A percentile compares a stretch with the other conserved stretches of the same genome.
Conservation (phyloP, 2,888 invertebrate genomes). For the Myopa tessellatipennis region DNA sequence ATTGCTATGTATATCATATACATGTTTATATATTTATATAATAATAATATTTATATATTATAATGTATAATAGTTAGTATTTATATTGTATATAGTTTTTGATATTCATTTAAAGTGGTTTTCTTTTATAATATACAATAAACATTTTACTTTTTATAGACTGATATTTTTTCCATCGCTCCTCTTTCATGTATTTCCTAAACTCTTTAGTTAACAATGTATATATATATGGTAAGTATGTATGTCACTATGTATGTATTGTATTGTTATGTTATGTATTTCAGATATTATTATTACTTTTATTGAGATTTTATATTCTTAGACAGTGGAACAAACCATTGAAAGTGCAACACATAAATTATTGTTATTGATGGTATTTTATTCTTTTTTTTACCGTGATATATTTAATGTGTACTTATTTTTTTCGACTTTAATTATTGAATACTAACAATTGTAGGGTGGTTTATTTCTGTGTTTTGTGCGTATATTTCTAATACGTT, state of each 20-base stretch:
- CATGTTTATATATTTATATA: not conserved
- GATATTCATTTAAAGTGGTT: not conserved
- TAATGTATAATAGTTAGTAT: constrained; percentile 21
- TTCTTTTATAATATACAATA: constrained; percentile 19
- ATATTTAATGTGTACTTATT: not conserved
- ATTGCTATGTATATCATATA: constrained; percentile 23
- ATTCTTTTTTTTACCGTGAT: constrained; percentile 4
- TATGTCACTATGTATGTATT: too few relatives aligned
- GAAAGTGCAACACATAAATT: too few relatives aligned
- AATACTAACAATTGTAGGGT: not conserved
- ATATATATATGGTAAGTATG: not conserved
- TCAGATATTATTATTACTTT: too few relatives aligned
- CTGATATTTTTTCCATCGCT: not conserved
- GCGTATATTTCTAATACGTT: too few relatives aligned
- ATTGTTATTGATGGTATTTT: not conserved
- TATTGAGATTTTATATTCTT: too few relatives aligned
- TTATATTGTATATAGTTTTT: not conserved
- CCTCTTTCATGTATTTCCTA: not conserved
- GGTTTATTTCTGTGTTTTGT: too few relatives aligned
- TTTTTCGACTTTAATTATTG: not conserved
- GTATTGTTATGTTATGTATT: too few relatives aligned
- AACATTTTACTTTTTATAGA: not conserved
- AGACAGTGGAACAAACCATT: too few relatives aligned
- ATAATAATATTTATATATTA: constrained; percentile 9
- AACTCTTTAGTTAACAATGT: not conserved